A percentile compares a stretch with the other conserved stretches of the same genome.
These are phyloP conservation scores for Acarapis woodi DNA, from an alignment of 1,140 invertebrate genomes.

Conservation along the genomic window DNA sequence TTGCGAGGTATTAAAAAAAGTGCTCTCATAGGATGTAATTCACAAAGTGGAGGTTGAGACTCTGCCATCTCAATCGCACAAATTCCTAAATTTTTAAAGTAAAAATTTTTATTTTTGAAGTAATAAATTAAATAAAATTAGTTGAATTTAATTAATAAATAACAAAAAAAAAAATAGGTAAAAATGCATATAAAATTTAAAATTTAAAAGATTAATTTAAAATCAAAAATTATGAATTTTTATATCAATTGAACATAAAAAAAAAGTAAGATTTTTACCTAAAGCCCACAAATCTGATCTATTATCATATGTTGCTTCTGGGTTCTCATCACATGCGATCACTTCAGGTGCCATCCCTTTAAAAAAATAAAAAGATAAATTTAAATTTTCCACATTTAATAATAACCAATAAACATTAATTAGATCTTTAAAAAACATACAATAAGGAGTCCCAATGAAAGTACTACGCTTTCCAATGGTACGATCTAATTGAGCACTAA, in stretches of 20 bases:
- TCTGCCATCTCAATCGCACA: conserved; percentile 99
- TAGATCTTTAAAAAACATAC: conserved; percentile 26
- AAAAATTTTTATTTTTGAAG: too few relatives aligned
- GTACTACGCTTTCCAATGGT: conserved; percentile 96
- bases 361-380: conserved; percentile 33
- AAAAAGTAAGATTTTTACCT: too few relatives aligned
- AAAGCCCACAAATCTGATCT: conserved; percentile 20
- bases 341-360: conserved; percentile 50
- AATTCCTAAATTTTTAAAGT: too few relatives aligned
- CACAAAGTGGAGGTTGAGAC: conserved; percentile 73
- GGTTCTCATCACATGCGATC: conserved; percentile 99
- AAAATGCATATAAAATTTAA: too few relatives aligned
- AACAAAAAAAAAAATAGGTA: too few relatives aligned
- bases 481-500: conserved; percentile 91
- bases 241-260: too few relatives aligned
- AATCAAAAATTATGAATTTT: too few relatives aligned
- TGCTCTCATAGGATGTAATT: conserved; percentile 97
- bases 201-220: too few relatives aligned
- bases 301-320: conserved; percentile 97
- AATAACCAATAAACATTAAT: conserved; percentile 1
- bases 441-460: conserved; percentile 97
- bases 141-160: too few relatives aligned
- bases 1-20: conserved; percentile 95
- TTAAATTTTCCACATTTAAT: not conserved
- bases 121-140: too few relatives aligned